Evolutionary conservation across 1,140 invertebrate genomes (phyloP).

Genomic region (Pogonus chalceus): DNA sequence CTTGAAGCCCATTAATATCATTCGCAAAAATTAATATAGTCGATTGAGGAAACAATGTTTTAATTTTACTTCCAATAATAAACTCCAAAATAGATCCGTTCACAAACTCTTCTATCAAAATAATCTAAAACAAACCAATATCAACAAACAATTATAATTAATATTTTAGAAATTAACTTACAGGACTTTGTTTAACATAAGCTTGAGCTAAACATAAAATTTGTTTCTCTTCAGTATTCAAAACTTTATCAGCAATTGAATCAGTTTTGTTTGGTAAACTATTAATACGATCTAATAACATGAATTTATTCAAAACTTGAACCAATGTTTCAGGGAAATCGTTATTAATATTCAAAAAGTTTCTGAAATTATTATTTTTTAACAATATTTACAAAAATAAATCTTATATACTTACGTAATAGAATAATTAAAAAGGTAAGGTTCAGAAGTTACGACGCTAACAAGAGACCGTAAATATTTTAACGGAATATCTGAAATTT

Average conservation of each 20-base stretch:
- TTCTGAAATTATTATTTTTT: neutral
- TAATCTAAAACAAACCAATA: neutral
- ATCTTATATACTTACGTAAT: slow-evolving; percentile 3
- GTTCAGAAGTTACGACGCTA: slow-evolving; percentile 4
- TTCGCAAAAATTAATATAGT: neutral
- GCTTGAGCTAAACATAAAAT: slow-evolving; percentile 5
- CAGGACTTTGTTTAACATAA: neutral
- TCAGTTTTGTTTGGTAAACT: slow-evolving; percentile 4
- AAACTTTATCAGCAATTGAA: neutral
- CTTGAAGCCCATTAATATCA: neutral
- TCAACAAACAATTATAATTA: neutral
- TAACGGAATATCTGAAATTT: neutral
- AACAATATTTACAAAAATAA: neutral
- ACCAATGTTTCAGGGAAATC: neutral
- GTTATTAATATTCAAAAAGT: slow-evolving; percentile 3
- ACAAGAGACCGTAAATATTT: neutral
- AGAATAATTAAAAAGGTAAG: neutral
- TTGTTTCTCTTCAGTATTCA: neutral
- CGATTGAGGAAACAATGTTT: neutral
- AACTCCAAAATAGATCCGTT: neutral
- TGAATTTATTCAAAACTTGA: slow-evolving; percentile 4
- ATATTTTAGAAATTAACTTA: neutral
- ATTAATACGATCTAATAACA: neutral
- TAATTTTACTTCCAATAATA: neutral
- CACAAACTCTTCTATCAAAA: neutral